Conservation (phyloP, 2,797 vertebrate species). For the Sciaenops ocellatus region DNA sequence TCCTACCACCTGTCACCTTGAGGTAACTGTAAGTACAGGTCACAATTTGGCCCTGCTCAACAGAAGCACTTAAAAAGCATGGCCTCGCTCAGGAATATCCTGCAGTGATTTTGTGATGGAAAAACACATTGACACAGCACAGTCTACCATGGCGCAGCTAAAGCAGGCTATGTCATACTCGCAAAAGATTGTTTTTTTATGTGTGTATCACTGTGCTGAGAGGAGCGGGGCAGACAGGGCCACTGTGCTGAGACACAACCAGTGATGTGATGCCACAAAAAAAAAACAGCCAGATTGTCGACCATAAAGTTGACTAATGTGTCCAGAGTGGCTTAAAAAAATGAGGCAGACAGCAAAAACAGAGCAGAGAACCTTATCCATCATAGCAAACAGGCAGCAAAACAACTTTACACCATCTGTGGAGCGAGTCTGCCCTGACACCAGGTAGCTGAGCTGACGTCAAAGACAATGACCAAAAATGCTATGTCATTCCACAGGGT, state of each 20-base stretch:
- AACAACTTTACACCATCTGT: slow-evolving; percentile 62
- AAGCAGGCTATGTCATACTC: slow-evolving; percentile 38
- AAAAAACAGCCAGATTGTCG: slow-evolving; percentile 23
- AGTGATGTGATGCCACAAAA: slow-evolving; percentile 47
- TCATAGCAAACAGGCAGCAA: slow-evolving; percentile 58
- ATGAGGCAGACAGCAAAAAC: slow-evolving; percentile 57
- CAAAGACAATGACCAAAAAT: slow-evolving; percentile 34
- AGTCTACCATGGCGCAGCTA: slow-evolving; percentile 22
- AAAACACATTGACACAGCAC: slow-evolving; percentile 46
- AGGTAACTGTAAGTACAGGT: slow-evolving; percentile 13
- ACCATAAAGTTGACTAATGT: slow-evolving; percentile 70
- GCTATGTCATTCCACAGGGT: slow-evolving; percentile 44
- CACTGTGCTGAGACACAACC: slow-evolving; percentile 51
- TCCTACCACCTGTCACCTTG: not conserved
- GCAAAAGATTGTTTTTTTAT: slow-evolving; percentile 46
- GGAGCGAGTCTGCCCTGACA: slow-evolving; percentile 43
- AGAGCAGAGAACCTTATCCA: slow-evolving; percentile 57
- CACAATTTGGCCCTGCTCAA: slow-evolving; percentile 17
- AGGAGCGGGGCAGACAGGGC: slow-evolving; percentile 54
- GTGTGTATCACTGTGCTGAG: slow-evolving; percentile 53
- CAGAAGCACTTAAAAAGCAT: slow-evolving; percentile 35
- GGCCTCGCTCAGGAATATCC: slow-evolving; percentile 32
- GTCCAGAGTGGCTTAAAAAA: slow-evolving; percentile 67
- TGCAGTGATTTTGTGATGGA: slow-evolving; percentile 40
- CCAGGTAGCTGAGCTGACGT: slow-evolving; percentile 34